These are phyloP conservation scores for Litoditis marina DNA, from an alignment of 2,888 invertebrate species.

Conservation along the genomic window DNA sequence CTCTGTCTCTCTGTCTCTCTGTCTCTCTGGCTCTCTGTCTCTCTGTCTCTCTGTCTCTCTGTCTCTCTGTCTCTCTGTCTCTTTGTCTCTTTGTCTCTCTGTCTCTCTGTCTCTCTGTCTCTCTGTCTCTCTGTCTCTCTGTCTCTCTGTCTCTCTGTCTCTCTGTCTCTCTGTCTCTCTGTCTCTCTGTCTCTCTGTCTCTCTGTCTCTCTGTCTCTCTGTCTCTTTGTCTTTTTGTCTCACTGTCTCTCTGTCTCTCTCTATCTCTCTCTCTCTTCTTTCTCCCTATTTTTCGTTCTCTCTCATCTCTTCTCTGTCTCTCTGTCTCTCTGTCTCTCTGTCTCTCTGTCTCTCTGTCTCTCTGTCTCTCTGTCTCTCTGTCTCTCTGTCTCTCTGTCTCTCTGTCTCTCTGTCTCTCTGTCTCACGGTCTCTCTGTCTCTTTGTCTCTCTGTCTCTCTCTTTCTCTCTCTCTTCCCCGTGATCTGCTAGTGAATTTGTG, in stretches of 20 bases:
- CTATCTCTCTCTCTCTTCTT: no score
- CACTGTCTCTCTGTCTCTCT: background rate
- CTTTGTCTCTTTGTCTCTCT: background rate
- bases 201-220: background rate
- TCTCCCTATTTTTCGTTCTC: background rate
- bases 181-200: background rate
- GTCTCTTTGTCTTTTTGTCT: background rate
- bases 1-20: background rate
- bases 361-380: background rate
- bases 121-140: background rate
- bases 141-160: background rate
- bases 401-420: slow-evolving; percentile 1
- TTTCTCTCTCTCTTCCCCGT: background rate
- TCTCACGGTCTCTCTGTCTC: background rate
- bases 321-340: background rate
- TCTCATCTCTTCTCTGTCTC: background rate
- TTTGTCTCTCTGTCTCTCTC: background rate
- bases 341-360: background rate
- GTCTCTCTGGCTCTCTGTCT: background rate
- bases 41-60: background rate
- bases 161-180: background rate
- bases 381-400: background rate
- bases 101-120: slow-evolving; percentile 1
- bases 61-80: background rate
- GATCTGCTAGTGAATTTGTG: no score